Percentiles rank a stretch among this genome's conserved stretches.
Evolutionary conservation across 2,888 invertebrate species (phyloP).

Genomic region (Hydriomena furcata): DNA sequence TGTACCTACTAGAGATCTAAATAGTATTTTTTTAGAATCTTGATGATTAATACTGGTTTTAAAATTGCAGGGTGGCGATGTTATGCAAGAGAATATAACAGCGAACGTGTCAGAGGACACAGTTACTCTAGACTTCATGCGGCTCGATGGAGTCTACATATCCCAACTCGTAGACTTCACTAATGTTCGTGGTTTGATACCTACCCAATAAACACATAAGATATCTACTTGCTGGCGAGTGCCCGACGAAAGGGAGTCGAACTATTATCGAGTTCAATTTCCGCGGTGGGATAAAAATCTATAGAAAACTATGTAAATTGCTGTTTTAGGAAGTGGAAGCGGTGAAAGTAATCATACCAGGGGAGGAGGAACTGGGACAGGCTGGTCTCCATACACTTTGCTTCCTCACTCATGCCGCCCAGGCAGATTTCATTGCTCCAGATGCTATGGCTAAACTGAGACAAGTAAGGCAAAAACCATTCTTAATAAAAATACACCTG

Average conservation of each 20-base stretch:
- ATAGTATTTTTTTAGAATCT: too few relatives aligned
- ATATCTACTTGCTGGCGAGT: too few relatives aligned
- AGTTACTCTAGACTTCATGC: slow-evolving; percentile 93
- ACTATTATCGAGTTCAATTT: too few relatives aligned
- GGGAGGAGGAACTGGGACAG: slow-evolving; percentile 96
- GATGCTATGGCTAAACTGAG: slow-evolving; percentile 98
- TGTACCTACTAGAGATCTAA: too few relatives aligned
- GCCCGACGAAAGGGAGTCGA: too few relatives aligned
- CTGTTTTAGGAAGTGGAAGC: slow-evolving; percentile 93
- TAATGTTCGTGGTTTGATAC: slow-evolving; percentile 86
- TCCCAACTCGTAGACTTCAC: slow-evolving; percentile 97
- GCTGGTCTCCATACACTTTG: slow-evolving; percentile 95
- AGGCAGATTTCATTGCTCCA: slow-evolving; percentile 97
- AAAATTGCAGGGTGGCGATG: slow-evolving; percentile 92
- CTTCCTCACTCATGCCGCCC: slow-evolving; percentile 94
- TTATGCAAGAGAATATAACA: slow-evolving; percentile 95
- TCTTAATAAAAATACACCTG: too few relatives aligned
- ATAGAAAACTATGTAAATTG: too few relatives aligned
- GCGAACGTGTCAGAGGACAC: slow-evolving; percentile 96
- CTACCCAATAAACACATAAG: not conserved
- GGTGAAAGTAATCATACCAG: slow-evolving; percentile 93
- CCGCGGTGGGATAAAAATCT: too few relatives aligned
- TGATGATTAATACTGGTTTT: not conserved
- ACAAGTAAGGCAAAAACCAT: slow-evolving; percentile 83
- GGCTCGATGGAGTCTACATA: slow-evolving; percentile 95